Base-by-base conservation (phyloP, 2,888 invertebrate species). In the Pristionchus maxplancki region DNA sequence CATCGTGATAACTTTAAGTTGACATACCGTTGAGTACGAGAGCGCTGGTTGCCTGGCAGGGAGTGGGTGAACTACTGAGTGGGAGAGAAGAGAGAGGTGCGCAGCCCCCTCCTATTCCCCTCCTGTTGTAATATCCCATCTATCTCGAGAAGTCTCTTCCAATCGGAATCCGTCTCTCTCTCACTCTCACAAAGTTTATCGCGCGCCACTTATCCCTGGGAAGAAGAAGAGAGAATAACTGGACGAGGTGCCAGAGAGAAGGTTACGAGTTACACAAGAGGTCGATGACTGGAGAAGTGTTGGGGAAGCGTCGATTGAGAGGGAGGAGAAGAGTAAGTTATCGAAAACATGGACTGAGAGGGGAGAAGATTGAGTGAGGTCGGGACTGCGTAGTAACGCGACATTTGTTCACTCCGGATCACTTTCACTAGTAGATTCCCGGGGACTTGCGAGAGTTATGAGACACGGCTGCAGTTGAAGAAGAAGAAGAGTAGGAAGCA, bases 141-240 rank as follows among this genome's bases (percentile, higher is more conserved):
- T 58, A 50, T 83, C 83, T 83, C 50, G 48, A 71, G 78, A 48
- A 48, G 44, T 48, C 40, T 78, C 78, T n/a, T 40, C 78, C 78
- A 78, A 78, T 78, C 83, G 24, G 53, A 58, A 44, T 64, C 24
- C 40, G 17, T 62, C 62, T 31, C 40, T 62, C 37, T 62, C 84
- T 62, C 85, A 13, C 64, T 64, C 64, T 34, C 28, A 15, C 48
- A 44, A 28, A n/a, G 28, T 85, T 53, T 64, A 50, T 53, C 82
- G 53, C 82, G 34, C 82, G 53, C 62, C 85, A 85, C 85, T 85
- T 85, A 85, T 85, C 85, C 85, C n/a, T 44, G 86, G 50, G 50
- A 71, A 71, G 48, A 50, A 15, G 71, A n/a, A 71, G 71, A 40
- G 64, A 40, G 28, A 28, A 85, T 37, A 62, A 71, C 71, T 71